These are phyloP conservation scores for Leucozona laternaria DNA, from an alignment of 2,888 invertebrate species.

Conservation along the genomic window DNA sequence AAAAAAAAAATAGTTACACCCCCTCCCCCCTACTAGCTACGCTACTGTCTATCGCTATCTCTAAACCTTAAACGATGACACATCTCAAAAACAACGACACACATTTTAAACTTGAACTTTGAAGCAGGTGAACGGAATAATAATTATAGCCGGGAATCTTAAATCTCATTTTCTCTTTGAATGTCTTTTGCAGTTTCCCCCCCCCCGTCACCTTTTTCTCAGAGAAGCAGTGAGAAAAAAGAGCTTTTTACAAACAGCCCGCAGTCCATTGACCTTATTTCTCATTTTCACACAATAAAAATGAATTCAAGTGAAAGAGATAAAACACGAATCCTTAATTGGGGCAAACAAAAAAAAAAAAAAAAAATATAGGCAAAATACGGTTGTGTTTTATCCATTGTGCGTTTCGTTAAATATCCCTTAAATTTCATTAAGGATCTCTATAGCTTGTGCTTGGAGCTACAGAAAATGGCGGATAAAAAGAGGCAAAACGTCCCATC, in stretches of 20 bases:
- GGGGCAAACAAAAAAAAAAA: conserved; percentile 11
- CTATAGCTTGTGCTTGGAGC: background rate
- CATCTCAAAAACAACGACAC: conserved; percentile 15
- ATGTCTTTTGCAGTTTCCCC: background rate
- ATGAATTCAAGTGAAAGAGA: conserved; percentile 16
- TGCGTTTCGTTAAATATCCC: conserved; percentile 15
- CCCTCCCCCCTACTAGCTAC: background rate
- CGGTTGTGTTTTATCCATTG: conserved; percentile 24
- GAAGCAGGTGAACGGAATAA: conserved; percentile 27
- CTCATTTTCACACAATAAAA: conserved; percentile 27
- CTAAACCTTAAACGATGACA: background rate
- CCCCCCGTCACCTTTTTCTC: background rate
- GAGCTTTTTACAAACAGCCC: conserved; percentile 19
- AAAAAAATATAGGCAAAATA: background rate
- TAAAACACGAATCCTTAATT: conserved; percentile 47
- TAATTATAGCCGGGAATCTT: background rate
- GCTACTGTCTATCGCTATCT: background rate
- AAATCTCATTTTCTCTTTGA: conserved; percentile 10
- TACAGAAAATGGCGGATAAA: background rate
- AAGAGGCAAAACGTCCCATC: background rate
- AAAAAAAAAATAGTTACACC: too few species aligned
- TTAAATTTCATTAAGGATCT: conserved; percentile 38
- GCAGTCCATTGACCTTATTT: conserved; percentile 54
- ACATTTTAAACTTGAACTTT: conserved; percentile 34
- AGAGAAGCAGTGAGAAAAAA: background rate